A percentile compares a stretch with the other conserved stretches of the same genome.
Evolutionary conservation across 2,888 invertebrate genomes (phyloP).

Genomic region (Dasypogon diadema): DNA sequence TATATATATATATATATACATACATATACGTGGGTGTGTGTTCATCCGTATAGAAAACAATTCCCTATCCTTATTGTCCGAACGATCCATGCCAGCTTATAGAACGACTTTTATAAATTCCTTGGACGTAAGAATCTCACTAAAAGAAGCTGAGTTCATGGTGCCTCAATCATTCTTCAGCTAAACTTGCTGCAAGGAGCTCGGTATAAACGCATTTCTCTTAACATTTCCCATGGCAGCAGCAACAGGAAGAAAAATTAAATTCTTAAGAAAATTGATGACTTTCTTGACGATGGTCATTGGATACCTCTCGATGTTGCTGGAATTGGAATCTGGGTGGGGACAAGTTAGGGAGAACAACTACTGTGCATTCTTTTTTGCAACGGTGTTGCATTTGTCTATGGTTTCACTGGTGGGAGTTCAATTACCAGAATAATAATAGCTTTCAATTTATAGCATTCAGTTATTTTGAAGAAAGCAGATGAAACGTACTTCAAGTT

Average conservation of each 20-base stretch:
- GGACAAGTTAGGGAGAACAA: not conserved
- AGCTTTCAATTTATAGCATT: too few species aligned
- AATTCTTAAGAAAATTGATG: conserved; percentile 42
- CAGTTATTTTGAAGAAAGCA: too few species aligned
- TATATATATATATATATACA: not conserved
- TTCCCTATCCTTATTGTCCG: not conserved
- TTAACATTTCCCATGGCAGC: conserved; percentile 5
- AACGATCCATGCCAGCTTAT: not conserved
- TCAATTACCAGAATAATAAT: too few species aligned
- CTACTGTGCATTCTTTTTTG: not conserved
- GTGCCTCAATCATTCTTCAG: conserved; percentile 15
- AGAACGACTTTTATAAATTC: conserved; percentile 26
- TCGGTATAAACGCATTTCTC: conserved; percentile 4
- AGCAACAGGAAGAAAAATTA: conserved; percentile 29
- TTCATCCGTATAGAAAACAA: too few species aligned
- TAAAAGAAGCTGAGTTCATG: conserved; percentile 13
- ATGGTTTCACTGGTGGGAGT: too few species aligned
- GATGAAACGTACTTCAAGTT: too few species aligned
- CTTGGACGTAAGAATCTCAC: not conserved
- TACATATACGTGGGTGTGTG: too few species aligned
- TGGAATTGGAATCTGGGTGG: not conserved
- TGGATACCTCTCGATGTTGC: conserved; percentile 12
- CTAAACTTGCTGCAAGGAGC: conserved; percentile 6
- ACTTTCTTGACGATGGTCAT: not conserved
- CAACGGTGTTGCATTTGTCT: too few species aligned